Percentiles rank a stretch among this genome's conserved stretches.
phyloP scores from a whole-genome alignment of 1,140 invertebrate genomes.

The Lutraria rhynchaena region DNA sequence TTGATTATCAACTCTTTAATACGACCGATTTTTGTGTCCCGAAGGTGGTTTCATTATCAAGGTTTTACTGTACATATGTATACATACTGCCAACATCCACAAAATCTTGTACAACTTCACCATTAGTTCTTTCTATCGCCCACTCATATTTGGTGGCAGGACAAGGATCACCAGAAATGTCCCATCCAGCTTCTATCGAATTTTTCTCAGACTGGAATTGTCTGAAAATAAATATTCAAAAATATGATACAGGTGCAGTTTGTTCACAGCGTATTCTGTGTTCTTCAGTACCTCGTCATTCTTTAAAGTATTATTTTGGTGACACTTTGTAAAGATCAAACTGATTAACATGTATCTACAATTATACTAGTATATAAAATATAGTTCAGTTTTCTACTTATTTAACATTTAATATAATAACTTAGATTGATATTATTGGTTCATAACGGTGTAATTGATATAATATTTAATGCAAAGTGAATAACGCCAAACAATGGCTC shows the following conservation, averaged over 20 bases:
- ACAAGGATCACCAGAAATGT: conserved; percentile 70
- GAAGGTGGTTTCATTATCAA: too few relatives aligned
- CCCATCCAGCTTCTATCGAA: conserved; percentile 65
- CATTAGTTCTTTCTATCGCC: conserved; percentile 67
- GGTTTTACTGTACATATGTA: too few relatives aligned
- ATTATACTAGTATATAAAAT: too few relatives aligned
- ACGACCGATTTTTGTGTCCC: too few relatives aligned
- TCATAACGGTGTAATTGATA: too few relatives aligned
- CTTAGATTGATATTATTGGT: too few relatives aligned
- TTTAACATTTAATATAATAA: too few relatives aligned
- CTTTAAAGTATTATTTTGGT: background rate
- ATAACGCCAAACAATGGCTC: too few relatives aligned
- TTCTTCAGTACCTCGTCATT: background rate
- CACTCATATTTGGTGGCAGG: conserved; percentile 66
- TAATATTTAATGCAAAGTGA: background rate
- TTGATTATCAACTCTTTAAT: background rate
- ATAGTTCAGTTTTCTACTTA: too few relatives aligned
- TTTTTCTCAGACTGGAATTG: conserved; percentile 61
- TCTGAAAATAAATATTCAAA: conserved; percentile 20
- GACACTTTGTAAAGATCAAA: background rate
- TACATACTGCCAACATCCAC: conserved; percentile 60
- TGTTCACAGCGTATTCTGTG: background rate
- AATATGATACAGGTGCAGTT: background rate
- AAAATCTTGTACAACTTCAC: conserved; percentile 56
- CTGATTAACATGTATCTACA: too few relatives aligned